Conservation (phyloP, 2,888 invertebrate species). For the Sarcophaga rosellei region DNA sequence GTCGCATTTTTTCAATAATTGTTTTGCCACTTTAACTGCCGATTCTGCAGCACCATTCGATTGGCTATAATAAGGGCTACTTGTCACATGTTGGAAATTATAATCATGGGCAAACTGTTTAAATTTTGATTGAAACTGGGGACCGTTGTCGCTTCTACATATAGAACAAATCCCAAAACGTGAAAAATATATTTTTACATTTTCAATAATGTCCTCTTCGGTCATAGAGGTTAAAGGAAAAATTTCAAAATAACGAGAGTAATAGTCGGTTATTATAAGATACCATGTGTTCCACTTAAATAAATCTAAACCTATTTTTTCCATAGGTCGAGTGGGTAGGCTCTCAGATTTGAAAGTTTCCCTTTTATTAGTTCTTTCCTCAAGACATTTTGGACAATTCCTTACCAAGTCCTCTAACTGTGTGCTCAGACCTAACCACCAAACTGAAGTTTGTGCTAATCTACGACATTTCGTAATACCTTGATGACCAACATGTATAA, state of each 20-base stretch:
- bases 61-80: constrained; percentile 43
- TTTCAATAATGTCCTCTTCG: constrained; percentile 36
- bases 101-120: constrained; percentile 29
- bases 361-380: constrained; percentile 24
- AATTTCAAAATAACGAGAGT: constrained; percentile 45
- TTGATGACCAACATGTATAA: constrained; percentile 34
- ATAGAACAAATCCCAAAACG: constrained; percentile 27
- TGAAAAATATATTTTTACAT: constrained; percentile 17
- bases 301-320: constrained; percentile 47
- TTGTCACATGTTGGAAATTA: constrained; percentile 14
- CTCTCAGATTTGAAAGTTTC: constrained; percentile 25
- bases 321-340: constrained; percentile 36
- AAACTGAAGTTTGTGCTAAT: constrained; percentile 46
- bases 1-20: constrained; percentile 34
- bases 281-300: constrained; percentile 49
- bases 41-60: constrained; percentile 39
- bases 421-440: constrained; percentile 49
- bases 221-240: constrained; percentile 7
- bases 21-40: constrained; percentile 42
- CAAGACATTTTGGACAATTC: constrained; percentile 38
- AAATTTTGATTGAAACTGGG: constrained; percentile 42
- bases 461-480: constrained; percentile 51
- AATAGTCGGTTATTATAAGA: constrained; percentile 50
- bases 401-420: constrained; percentile 40
- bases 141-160: constrained; percentile 40